Conservation (phyloP, 2,797 vertebrate species). For the Macropodus opercularis region DNA sequence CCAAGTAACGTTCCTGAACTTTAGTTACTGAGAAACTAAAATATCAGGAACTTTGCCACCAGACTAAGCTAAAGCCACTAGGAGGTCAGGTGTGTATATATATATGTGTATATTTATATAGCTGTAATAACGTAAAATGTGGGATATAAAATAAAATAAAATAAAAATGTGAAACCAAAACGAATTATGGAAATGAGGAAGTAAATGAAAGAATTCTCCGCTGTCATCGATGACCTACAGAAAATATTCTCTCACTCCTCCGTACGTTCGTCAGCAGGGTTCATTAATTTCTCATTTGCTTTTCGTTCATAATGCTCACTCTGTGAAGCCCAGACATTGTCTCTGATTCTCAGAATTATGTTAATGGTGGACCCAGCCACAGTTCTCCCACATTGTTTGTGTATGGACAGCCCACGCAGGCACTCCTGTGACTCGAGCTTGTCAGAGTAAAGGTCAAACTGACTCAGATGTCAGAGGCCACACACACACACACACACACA, state of each 20-base stretch:
- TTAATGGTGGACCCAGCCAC: conserved; percentile 16
- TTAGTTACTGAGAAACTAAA: no score
- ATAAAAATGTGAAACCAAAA: background rate
- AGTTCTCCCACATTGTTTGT: conserved; percentile 60
- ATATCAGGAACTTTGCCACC: no score
- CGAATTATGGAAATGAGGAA: background rate
- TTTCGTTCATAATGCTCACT: conserved; percentile 40
- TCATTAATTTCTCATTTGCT: conserved; percentile 51
- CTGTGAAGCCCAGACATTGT: conserved; percentile 35
- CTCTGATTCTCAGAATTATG: conserved; percentile 23
- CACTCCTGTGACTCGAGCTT: conserved; percentile 47
- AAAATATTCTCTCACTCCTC: conserved; percentile 32
- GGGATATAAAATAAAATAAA: no score
- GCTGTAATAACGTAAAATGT: no score
- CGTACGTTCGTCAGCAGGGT: conserved; percentile 52
- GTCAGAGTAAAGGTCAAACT: conserved; percentile 51
- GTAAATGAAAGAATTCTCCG: conserved; percentile 24
- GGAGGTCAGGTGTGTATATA: no score
- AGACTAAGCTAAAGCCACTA: no score
- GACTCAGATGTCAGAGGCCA: conserved; percentile 62
- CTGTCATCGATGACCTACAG: conserved; percentile 45
- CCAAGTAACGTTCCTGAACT: no score
- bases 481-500: conserved; percentile 12
- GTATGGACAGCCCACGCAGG: conserved; percentile 57
- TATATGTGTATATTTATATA: no score